phyloP scores from a whole-genome alignment of 1,140 invertebrate genomes.

The Mercenaria mercenaria region DNA sequence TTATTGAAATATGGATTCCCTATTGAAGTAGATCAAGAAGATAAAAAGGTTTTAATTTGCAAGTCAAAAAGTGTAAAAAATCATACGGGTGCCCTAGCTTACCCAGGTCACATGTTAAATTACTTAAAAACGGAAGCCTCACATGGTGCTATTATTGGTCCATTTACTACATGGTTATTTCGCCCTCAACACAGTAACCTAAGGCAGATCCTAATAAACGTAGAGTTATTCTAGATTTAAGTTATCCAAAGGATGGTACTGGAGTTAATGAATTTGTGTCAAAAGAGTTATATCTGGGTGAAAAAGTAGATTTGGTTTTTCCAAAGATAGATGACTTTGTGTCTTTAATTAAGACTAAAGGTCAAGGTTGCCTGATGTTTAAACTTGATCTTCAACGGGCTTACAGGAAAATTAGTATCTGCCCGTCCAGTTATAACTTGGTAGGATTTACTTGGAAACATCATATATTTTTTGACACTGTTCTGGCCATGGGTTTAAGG shows the following conservation, averaged over 20 bases:
- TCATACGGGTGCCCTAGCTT: too few species aligned
- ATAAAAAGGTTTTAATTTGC: too few species aligned
- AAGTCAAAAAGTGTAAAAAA: too few species aligned
- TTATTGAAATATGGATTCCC: too few species aligned
- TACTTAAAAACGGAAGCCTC: too few species aligned
- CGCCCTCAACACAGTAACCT: not conserved
- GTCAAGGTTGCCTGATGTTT: not conserved
- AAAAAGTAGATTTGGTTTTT: not conserved
- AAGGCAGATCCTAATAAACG: not conserved
- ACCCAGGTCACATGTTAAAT: too few species aligned
- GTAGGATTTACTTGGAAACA: not conserved
- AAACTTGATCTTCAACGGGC: not conserved
- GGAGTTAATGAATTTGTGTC: slow-evolving; percentile 23
- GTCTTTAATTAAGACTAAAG: not conserved
- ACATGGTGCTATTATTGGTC: too few species aligned
- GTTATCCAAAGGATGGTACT: not conserved
- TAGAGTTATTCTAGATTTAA: slow-evolving; percentile 33
- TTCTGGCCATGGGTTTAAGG: not conserved
- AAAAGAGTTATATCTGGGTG: slow-evolving; percentile 5
- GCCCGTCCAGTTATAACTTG: not conserved
- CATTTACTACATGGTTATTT: too few species aligned
- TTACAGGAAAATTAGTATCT: slow-evolving; percentile 23
- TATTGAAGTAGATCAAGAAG: too few species aligned
- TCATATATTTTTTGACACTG: not conserved
- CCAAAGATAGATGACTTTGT: not conserved